phyloP scores from a whole-genome alignment of 2,888 invertebrate genomes.

The Criorhina ranunculi region DNA sequence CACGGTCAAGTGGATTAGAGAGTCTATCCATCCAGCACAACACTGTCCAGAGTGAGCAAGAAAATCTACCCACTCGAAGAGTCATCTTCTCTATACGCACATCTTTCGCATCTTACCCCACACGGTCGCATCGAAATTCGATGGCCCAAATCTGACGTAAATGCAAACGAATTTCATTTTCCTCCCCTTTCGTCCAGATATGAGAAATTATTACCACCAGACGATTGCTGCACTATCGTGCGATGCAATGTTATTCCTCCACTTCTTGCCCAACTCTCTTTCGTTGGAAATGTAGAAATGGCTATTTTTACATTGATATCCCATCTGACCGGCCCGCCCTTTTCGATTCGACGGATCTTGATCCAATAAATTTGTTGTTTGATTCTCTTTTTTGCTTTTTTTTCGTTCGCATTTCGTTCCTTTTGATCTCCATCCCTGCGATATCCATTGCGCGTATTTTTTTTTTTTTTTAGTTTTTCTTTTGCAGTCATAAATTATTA shows the following conservation, averaged over 20 bases:
- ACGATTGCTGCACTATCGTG: slow-evolving; percentile 49
- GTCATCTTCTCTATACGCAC: slow-evolving; percentile 39
- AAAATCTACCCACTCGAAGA: slow-evolving; percentile 51
- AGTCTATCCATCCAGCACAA: slow-evolving; percentile 19
- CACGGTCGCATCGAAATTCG: slow-evolving; percentile 56
- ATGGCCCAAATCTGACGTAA: slow-evolving; percentile 76
- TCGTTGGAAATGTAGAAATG: slow-evolving; percentile 71
- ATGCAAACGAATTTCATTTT: slow-evolving; percentile 55
- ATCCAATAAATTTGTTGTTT: slow-evolving; percentile 76
- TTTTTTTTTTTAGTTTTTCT: slow-evolving; percentile 20
- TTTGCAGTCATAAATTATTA: slow-evolving; percentile 68
- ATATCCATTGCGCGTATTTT: slow-evolving; percentile 27
- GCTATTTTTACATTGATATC: slow-evolving; percentile 76
- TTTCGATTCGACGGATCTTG: slow-evolving; percentile 67
- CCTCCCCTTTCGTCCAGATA: slow-evolving; percentile 49
- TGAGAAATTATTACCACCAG: slow-evolving; percentile 66
- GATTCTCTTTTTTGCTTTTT: slow-evolving; percentile 29
- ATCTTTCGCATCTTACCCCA: slow-evolving; percentile 41
- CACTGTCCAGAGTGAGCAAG: slow-evolving; percentile 34
- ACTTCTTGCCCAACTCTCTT: slow-evolving; percentile 69
- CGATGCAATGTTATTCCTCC: slow-evolving; percentile 53
- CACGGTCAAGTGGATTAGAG: slow-evolving; percentile 75
- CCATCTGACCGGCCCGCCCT: slow-evolving; percentile 76
- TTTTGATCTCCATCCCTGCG: slow-evolving; percentile 51
- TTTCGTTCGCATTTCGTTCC: slow-evolving; percentile 26